phyloP scores from a whole-genome alignment of 2,797 vertebrate species.

The Hypotaenidia philippensis region DNA sequence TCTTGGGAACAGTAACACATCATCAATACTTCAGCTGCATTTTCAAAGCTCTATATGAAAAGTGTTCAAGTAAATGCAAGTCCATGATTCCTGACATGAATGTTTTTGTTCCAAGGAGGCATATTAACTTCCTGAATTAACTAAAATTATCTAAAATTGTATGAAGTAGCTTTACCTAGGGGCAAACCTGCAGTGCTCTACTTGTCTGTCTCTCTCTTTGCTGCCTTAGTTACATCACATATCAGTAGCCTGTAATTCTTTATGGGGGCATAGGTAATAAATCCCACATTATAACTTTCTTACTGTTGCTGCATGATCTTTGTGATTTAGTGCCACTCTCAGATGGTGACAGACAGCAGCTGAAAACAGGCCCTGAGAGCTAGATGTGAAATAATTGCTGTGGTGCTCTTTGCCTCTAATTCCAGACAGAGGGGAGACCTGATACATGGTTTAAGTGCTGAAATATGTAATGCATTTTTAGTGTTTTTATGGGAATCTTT shows the following conservation, averaged over 20 bases:
- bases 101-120: background rate
- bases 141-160: background rate
- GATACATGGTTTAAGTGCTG: background rate
- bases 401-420: background rate
- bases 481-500: background rate
- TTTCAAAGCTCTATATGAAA: background rate
- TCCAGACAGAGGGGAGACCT: background rate
- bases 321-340: background rate
- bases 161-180: background rate
- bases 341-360: background rate
- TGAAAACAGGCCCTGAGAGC: background rate
- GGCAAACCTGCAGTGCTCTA: background rate
- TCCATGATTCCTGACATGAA: background rate
- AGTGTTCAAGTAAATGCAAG: background rate
- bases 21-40: background rate
- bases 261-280: background rate
- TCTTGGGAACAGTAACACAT: rapidly evolving
- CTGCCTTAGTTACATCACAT: background rate
- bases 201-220: background rate
- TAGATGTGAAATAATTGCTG: background rate
- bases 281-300: background rate
- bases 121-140: background rate
- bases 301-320: background rate
- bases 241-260: background rate
- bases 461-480: background rate